These are phyloP conservation scores for Anoura caudifer DNA, from an alignment of 2,113 vertebrate genomes.

Conservation along the genomic window DNA sequence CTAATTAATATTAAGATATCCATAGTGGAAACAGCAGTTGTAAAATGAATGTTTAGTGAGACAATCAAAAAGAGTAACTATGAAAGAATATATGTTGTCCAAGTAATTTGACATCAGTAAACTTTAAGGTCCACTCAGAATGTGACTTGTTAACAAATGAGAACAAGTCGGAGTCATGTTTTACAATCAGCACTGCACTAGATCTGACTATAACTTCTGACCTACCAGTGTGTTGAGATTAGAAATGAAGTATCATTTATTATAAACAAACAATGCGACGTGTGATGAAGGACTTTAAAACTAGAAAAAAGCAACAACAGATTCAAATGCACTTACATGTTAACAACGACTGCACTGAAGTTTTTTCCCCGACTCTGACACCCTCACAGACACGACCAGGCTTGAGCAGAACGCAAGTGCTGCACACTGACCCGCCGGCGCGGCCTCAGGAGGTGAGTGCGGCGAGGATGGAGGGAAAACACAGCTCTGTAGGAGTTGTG, in stretches of 20 bases:
- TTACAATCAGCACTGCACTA: neutral
- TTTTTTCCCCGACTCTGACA: constrained; percentile 36
- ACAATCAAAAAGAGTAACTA: neutral
- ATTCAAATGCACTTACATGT: neutral
- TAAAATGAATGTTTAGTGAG: neutral
- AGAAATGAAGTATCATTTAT: neutral
- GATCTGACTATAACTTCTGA: neutral
- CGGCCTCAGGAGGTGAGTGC: constrained; percentile 82
- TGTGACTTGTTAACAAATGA: neutral
- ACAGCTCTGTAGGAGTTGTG: constrained; percentile 59
- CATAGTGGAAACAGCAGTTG: neutral
- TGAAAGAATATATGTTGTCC: neutral
- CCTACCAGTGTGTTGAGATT: neutral
- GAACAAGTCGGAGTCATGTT: neutral
- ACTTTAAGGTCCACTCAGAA: neutral
- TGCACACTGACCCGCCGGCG: constrained; percentile 84
- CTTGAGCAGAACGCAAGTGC: constrained; percentile 70
- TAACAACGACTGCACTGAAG: neutral
- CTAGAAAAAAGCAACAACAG: neutral
- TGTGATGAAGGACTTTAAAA: neutral
- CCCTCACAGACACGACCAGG: constrained; percentile 48
- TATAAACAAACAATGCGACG: neutral
- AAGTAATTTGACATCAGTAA: neutral
- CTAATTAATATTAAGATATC: neutral
- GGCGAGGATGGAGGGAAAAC: constrained; percentile 72